phyloP scores from a whole-genome alignment of 2,113 vertebrate genomes.

The Athene cunicularia region DNA sequence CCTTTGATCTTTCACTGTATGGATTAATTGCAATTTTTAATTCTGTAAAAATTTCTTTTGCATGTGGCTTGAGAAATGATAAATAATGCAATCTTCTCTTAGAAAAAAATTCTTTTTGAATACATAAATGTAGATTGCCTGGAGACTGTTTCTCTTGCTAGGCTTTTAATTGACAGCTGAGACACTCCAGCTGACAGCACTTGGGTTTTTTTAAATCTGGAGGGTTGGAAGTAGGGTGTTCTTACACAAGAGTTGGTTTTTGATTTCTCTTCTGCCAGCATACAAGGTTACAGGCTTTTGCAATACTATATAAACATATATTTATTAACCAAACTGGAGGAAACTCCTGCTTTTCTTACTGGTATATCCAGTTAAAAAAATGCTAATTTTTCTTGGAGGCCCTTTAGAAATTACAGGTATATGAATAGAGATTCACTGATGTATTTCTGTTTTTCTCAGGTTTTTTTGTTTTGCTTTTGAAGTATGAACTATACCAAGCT shows the following conservation, averaged over 20 bases:
- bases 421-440: background rate
- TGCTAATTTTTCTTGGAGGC: background rate
- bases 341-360: background rate
- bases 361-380: background rate
- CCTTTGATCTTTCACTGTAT: background rate
- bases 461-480: background rate
- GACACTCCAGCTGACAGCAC: conserved; percentile 47
- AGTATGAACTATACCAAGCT: background rate
- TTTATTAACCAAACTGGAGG: background rate
- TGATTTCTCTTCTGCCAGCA: background rate
- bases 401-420: background rate
- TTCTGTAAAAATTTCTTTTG: background rate
- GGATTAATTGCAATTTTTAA: conserved; percentile 7
- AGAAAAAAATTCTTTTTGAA: background rate
- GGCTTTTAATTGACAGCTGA: conserved; percentile 56
- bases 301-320: background rate
- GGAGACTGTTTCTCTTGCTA: conserved; percentile 14
- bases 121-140: background rate
- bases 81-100: background rate
- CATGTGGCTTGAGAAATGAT: conserved; percentile 4
- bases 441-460: rapidly evolving
- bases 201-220: background rate
- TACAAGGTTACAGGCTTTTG: background rate
- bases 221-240: background rate
- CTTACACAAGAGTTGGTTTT: background rate